Evolutionary conservation across 1,140 invertebrate species (phyloP).

Genomic region (Globodera rostochiensis): DNA sequence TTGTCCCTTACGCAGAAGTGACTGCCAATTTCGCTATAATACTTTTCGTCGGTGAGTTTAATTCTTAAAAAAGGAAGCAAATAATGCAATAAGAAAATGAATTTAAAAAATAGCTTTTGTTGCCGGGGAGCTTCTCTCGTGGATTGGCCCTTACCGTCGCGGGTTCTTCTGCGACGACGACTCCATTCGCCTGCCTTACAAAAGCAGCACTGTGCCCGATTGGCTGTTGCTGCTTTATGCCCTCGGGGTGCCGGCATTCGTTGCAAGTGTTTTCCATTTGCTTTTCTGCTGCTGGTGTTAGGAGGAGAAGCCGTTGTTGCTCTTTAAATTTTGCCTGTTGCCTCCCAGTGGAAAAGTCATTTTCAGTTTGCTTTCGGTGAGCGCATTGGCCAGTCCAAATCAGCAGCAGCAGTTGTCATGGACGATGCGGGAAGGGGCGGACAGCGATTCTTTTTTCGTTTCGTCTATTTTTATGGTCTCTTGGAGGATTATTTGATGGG

Average conservation of each 20-base stretch:
- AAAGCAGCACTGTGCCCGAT: conserved; percentile 35
- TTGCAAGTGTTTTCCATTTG: conserved; percentile 8
- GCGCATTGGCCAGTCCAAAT: background rate
- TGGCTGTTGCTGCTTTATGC: conserved; percentile 24
- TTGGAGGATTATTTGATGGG: background rate
- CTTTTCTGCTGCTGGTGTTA: background rate
- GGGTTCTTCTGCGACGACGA: conserved; percentile 57
- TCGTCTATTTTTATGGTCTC: conserved; percentile 22
- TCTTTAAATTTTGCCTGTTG: too few species aligned
- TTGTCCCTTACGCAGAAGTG: background rate
- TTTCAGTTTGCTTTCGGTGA: background rate
- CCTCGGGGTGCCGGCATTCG: conserved; percentile 4
- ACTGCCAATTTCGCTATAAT: conserved; percentile 14
- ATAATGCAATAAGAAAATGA: background rate
- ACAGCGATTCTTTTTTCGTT: conserved; percentile 13
- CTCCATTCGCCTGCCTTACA: conserved; percentile 48
- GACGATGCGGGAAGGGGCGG: conserved; percentile 1
- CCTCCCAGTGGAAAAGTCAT: too few species aligned
- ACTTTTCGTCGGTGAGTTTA: conserved; percentile 6
- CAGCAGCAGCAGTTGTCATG: background rate
- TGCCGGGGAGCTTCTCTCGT: conserved; percentile 25
- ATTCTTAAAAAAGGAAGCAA: background rate
- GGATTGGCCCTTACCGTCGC: conserved; percentile 35
- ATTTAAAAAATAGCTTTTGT: conserved; percentile 19
- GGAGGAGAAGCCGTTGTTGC: too few species aligned